phyloP scores from a whole-genome alignment of 2,113 vertebrate species.

The Tonatia bakeri region DNA sequence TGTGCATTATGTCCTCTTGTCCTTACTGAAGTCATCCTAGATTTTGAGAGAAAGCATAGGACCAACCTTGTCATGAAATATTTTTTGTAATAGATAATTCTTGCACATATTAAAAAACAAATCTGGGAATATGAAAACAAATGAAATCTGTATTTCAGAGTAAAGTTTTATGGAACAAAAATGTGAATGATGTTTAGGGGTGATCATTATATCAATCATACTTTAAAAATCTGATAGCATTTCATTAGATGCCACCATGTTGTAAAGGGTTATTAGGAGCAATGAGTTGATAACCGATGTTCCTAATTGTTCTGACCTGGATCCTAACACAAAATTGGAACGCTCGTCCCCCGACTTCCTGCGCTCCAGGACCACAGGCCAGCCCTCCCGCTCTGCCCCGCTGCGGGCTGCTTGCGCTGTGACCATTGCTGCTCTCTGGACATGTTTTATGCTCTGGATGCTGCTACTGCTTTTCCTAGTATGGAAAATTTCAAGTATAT shows the following conservation, averaged over 20 bases:
- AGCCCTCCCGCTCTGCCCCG: background rate
- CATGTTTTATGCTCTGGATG: background rate
- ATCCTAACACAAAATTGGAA: fast-evolving
- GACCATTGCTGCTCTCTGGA: background rate
- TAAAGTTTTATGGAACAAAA: background rate
- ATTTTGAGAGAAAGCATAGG: background rate
- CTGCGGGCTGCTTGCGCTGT: background rate
- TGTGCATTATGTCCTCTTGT: background rate
- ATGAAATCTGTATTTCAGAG: background rate
- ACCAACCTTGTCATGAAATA: background rate
- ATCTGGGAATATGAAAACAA: background rate
- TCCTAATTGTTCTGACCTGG: background rate
- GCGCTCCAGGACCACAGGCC: background rate
- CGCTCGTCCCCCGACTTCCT: background rate
- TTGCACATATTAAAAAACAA: background rate
- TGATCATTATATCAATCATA: background rate
- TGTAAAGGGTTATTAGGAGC: background rate
- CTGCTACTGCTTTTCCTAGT: background rate
- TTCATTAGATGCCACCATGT: background rate
- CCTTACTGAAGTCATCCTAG: background rate
- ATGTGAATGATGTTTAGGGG: background rate
- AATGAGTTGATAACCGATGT: background rate
- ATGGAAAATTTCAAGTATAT: background rate
- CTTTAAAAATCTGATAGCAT: background rate
- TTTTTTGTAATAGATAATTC: background rate